These are phyloP conservation scores for Torymus texanus DNA, from an alignment of 2,888 invertebrate species.

Conservation along the genomic window DNA sequence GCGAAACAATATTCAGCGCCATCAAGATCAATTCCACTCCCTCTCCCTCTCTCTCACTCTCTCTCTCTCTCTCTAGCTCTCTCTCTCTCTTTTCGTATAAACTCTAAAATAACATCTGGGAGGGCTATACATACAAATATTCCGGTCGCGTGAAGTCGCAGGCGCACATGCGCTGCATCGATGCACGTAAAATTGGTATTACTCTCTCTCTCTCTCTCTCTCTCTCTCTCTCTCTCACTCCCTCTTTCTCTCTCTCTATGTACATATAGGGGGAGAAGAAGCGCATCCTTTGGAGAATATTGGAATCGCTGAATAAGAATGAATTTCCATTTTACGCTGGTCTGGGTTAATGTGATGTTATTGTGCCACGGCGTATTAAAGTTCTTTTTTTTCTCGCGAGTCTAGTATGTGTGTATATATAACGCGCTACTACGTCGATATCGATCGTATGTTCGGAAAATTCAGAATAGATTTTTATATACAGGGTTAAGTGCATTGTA, in stretches of 20 bases:
- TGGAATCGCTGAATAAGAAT: background rate
- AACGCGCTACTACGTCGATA: too few species aligned
- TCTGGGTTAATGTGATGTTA: background rate
- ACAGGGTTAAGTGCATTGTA: too few species aligned
- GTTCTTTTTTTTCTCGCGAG: too few species aligned
- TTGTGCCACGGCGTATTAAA: too few species aligned
- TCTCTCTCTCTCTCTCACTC: background rate
- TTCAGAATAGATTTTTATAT: background rate
- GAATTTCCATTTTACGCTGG: background rate
- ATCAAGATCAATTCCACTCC: background rate
- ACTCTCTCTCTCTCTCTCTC: background rate
- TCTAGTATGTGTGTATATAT: too few species aligned
- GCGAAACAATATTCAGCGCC: slow-evolving; percentile 7
- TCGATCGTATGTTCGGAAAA: too few species aligned
- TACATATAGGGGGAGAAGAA: too few species aligned
- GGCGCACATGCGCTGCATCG: too few species aligned
- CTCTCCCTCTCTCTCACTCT: background rate
- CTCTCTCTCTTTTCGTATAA: background rate
- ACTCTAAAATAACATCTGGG: slow-evolving; percentile 1
- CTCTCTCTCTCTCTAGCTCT: background rate
- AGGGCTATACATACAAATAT: too few species aligned
- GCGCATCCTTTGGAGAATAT: background rate
- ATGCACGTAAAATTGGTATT: background rate
- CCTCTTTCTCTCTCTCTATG: too few species aligned
- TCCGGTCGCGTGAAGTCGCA: too few species aligned